Percentiles rank a stretch among this genome's conserved stretches.
Evolutionary conservation across 2,797 vertebrate species (phyloP).

Genomic region (Notolepis coatsorum): DNA sequence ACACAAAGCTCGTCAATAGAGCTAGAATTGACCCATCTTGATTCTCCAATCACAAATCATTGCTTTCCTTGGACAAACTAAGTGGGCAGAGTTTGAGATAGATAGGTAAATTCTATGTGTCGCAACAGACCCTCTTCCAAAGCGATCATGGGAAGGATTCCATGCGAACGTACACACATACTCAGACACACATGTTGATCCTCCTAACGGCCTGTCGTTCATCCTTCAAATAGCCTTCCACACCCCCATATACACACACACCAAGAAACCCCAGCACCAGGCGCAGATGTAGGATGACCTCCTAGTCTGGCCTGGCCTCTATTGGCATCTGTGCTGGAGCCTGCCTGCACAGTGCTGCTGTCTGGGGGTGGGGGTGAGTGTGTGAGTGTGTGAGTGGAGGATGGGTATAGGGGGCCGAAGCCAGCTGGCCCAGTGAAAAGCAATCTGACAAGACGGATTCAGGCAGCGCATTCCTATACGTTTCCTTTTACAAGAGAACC

Average conservation of each 20-base stretch:
- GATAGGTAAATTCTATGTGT: conserved; percentile 30
- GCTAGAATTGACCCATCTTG: too few relatives aligned
- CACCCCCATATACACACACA: conserved; percentile 3
- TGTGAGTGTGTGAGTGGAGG: conserved; percentile 2
- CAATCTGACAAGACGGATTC: conserved; percentile 62
- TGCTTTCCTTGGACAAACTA: too few relatives aligned
- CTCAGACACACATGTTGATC: conserved; percentile 57
- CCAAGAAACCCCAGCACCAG: conserved; percentile 11
- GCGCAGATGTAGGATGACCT: conserved; percentile 59
- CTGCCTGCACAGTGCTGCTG: conserved; percentile 16
- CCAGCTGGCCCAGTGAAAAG: conserved; percentile 76
- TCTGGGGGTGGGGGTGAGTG: conserved; percentile 12
- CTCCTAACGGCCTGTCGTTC: conserved; percentile 19
- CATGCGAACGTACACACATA: conserved; percentile 26
- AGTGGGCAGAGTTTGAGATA: too few relatives aligned
- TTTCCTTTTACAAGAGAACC: conserved; percentile 38
- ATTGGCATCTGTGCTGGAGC: conserved; percentile 41
- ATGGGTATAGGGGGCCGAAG: not conserved
- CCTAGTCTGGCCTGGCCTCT: conserved; percentile 41
- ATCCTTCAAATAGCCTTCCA: conserved; percentile 36
- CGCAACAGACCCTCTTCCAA: conserved; percentile 50
- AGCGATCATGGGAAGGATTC: conserved; percentile 37
- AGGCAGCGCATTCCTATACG: conserved; percentile 74
- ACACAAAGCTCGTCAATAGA: too few relatives aligned
- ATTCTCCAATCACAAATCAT: too few relatives aligned